Evolutionary conservation across 2,113 vertebrate genomes (phyloP).

Genomic region (Solea solea): DNA sequence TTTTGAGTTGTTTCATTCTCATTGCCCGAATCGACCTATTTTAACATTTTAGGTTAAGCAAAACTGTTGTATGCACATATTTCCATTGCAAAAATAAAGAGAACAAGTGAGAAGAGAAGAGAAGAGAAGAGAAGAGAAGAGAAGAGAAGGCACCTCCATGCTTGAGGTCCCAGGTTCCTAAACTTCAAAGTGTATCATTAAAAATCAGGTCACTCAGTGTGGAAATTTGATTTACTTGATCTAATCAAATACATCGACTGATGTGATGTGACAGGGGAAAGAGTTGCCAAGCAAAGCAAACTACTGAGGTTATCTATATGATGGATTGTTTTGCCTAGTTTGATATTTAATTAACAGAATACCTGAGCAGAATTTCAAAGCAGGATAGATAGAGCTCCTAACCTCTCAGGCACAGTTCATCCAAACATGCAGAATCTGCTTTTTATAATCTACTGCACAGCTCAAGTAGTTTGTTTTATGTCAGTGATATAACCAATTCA

Average conservation of each 20-base stretch:
- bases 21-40: no score
- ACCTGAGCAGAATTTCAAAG: conserved; percentile 49
- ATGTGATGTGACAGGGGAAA: conserved; percentile 48
- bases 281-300: conserved; percentile 18
- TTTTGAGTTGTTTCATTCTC: no score
- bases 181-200: conserved; percentile 53
- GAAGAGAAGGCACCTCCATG: conserved; percentile 1
- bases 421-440: background rate
- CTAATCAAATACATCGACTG: conserved; percentile 24
- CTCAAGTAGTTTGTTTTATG: background rate
- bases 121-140: no score
- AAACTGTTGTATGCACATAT: no score
- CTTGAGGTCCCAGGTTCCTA: conserved; percentile 4
- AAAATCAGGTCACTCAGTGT: conserved; percentile 44
- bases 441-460: background rate
- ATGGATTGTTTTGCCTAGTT: conserved; percentile 24
- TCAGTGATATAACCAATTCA: conserved; percentile 2
- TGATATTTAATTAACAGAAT: conserved; percentile 47
- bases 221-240: conserved; percentile 54
- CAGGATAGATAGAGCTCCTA: conserved; percentile 12
- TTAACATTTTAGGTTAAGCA: no score
- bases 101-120: no score
- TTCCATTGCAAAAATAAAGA: no score
- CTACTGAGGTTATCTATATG: conserved; percentile 1
- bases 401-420: conserved; percentile 41